These are phyloP conservation scores for Chelmon rostratus DNA, from an alignment of 2,797 vertebrate genomes.

Conservation along the genomic window DNA sequence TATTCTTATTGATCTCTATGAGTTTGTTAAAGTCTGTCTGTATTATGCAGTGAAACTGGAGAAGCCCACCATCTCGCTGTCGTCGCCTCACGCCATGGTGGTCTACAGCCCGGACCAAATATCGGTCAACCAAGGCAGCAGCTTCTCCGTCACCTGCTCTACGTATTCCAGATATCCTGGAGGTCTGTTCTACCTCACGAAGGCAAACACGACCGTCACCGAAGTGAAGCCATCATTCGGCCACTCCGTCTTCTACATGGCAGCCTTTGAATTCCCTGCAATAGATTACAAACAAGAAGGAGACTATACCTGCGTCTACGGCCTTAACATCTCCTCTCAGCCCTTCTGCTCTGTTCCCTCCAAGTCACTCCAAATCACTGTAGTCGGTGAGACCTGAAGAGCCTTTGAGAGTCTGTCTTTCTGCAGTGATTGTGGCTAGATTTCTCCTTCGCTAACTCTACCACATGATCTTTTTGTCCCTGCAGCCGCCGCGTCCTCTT, in stretches of 20 bases:
- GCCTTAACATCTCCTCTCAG: conserved; percentile 72
- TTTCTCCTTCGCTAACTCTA: conserved; percentile 1
- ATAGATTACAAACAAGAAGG: conserved; percentile 69
- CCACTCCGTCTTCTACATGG: conserved; percentile 69
- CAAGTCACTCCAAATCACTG: conserved; percentile 62
- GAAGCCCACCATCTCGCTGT: conserved; percentile 75
- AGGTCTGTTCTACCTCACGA: conserved; percentile 76
- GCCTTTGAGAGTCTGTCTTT: not conserved
- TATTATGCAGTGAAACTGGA: conserved; percentile 74
- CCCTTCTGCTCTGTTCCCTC: conserved; percentile 72
- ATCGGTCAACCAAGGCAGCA: conserved; percentile 68
- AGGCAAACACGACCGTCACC: conserved; percentile 32
- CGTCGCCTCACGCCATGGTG: conserved; percentile 66
- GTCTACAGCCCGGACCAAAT: conserved; percentile 70
- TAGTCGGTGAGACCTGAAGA: conserved; percentile 61
- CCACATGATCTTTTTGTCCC: conserved; percentile 1
- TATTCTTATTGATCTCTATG: too few species aligned
- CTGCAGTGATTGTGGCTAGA: not conserved
- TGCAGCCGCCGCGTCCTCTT: conserved; percentile 57
- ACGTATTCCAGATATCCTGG: conserved; percentile 63
- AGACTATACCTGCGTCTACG: conserved; percentile 77
- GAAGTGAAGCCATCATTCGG: conserved; percentile 48
- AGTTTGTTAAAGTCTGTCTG: not conserved
- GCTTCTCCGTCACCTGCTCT: conserved; percentile 80
- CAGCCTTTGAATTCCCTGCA: conserved; percentile 73